A percentile compares a stretch with the other conserved stretches of the same genome.
Conservation (phyloP, 2,797 vertebrate genomes). For the Pteropus rufus region DNA sequence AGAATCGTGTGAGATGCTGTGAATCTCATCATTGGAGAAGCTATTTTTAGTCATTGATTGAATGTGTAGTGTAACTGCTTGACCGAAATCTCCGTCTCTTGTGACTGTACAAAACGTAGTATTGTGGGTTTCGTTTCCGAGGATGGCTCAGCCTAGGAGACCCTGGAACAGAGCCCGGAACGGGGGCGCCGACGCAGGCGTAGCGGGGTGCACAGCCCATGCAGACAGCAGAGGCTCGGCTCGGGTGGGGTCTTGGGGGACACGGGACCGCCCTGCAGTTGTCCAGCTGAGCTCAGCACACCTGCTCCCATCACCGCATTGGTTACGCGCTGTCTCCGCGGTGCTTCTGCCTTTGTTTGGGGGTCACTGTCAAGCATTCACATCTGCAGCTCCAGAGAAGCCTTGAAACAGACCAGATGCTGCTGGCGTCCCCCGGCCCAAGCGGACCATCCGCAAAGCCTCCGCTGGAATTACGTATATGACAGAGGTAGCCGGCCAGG, state of each 20-base stretch:
- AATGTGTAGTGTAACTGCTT: neutral
- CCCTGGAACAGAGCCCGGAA: neutral
- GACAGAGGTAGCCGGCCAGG: neutral
- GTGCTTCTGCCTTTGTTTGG: neutral
- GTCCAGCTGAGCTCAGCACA: neutral
- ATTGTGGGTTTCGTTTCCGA: neutral
- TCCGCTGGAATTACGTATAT: neutral
- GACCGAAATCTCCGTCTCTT: neutral
- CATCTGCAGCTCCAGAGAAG: neutral
- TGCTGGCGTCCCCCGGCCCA: neutral
- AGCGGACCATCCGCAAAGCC: neutral
- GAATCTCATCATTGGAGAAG: neutral
- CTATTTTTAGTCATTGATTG: neutral
- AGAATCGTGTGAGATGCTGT: neutral
- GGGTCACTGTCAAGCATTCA: neutral
- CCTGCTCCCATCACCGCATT: neutral
- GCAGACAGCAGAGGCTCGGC: neutral
- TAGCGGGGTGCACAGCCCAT: too few species aligned
- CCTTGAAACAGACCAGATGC: neutral
- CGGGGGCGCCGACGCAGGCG: too few species aligned
- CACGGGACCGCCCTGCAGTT: neutral
- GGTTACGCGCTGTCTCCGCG: neutral
- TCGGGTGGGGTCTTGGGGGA: too few species aligned
- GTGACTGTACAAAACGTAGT: neutral
- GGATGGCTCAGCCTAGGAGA: neutral